A percentile compares a stretch with the other conserved stretches of the same genome.
These are phyloP conservation scores for Carcharodon carcharias DNA, from an alignment of 2,797 vertebrate species.

Conservation along the genomic window DNA sequence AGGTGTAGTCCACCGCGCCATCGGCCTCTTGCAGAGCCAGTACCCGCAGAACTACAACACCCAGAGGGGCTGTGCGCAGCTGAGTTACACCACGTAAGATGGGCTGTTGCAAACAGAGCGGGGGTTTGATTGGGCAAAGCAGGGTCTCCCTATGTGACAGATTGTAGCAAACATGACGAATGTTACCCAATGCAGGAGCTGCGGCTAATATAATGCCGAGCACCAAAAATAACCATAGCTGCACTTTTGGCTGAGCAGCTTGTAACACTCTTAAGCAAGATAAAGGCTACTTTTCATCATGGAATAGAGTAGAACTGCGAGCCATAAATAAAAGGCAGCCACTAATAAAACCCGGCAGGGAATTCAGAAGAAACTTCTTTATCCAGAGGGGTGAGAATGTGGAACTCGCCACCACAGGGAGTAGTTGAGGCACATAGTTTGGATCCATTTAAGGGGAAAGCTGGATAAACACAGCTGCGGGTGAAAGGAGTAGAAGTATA, in stretches of 20 bases:
- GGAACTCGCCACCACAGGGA: neutral
- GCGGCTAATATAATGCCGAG: neutral
- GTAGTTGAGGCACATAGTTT: neutral
- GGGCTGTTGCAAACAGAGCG: neutral
- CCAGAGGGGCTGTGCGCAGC: neutral
- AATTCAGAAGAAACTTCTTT: neutral
- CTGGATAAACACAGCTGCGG: too few relatives aligned
- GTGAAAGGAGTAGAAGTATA: neutral
- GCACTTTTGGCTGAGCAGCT: neutral
- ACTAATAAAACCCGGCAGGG: neutral
- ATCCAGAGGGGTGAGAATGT: neutral
- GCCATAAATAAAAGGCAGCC: neutral
- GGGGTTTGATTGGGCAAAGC: neutral
- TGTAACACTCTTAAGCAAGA: neutral
- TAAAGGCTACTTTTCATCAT: neutral
- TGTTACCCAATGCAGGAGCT: neutral
- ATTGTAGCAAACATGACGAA: neutral
- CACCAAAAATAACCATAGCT: neutral
- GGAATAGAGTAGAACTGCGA: neutral
- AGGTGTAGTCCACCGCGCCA: neutral
- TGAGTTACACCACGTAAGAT: neutral
- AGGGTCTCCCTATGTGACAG: neutral
- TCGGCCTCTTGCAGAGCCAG: rapidly evolving
- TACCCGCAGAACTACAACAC: neutral
- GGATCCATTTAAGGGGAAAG: neutral